These are phyloP conservation scores for Hipposideros larvatus DNA, from an alignment of 2,797 vertebrate genomes.

Conservation along the genomic window DNA sequence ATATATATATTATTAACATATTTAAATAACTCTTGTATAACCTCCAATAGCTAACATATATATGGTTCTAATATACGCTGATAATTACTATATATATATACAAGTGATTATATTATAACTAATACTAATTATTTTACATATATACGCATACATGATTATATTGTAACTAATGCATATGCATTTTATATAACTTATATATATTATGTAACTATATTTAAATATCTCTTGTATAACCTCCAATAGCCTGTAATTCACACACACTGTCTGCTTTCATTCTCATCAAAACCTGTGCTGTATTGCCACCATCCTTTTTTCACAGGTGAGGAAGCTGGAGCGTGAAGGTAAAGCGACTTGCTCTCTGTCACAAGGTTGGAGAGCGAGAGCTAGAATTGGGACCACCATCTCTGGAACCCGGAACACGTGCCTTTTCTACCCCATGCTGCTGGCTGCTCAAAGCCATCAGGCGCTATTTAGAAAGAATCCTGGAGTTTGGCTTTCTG, in stretches of 20 bases:
- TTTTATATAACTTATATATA: background rate
- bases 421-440: background rate
- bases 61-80: background rate
- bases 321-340: background rate
- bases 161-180: background rate
- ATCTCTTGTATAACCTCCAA: background rate
- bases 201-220: background rate
- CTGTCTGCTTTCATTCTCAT: constrained; percentile 26
- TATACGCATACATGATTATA: background rate
- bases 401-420: background rate
- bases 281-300: background rate
- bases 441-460: background rate
- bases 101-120: background rate
- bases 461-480: background rate
- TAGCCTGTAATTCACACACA: background rate
- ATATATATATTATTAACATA: background rate
- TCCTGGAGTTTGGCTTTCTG: background rate
- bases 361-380: background rate
- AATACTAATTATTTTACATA: background rate
- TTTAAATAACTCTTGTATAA: background rate
- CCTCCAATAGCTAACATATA: background rate
- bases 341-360: background rate
- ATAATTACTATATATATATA: background rate
- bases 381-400: background rate
- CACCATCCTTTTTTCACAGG: background rate